Base-by-base conservation (phyloP, 1,140 invertebrate species). In the Myzus persicae region DNA sequence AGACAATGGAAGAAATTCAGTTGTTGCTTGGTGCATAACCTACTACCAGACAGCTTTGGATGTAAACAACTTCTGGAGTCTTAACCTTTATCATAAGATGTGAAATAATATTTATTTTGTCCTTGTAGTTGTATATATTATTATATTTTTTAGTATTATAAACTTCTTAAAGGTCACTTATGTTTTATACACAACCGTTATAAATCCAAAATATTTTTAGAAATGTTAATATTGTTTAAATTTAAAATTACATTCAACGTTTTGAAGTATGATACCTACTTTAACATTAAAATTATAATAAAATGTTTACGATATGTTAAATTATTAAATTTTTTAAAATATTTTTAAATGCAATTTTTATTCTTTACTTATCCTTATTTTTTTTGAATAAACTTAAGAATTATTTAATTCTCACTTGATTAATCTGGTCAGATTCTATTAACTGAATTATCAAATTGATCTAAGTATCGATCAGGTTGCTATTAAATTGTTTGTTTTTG, bases 1-100 rank as follows among this genome's bases (percentile, higher is more conserved):
- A 98, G 95, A 97, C 96, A 76, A 95, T 98, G 9, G 97, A 98
- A 90, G 97, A 99, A 95, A 98, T 99, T 94, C 97, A 97, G 95
- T 94, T 95, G 8, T 95, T 97, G 94, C 95, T 97, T 31, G 95
- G 95, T 44, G 95, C 95, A 42, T 67, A 87, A 38, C 40, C 8
- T 40, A 7, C n/a, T n/a, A 42, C 54, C 36, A 31, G 26, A 26
- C 31, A 44, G 44, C 84, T 18, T 24, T 14, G 40, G 1, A 44
- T 31, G 24, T 44, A 44, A 44, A 85, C 76, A 82, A n/a, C 20
- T n/a, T 76, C 18, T 14, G 2, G 14, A 48, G 9, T n/a, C 26
- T 11, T 31, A 67, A 14, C 26, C 0, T 31, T 31, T 8, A 31
- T 5, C 31, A n/a, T 18, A 36, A 76, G 31, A 5, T 76, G 59